These are phyloP conservation scores for Cephus sareptanus DNA, from an alignment of 2,888 invertebrate genomes.

Conservation along the genomic window DNA sequence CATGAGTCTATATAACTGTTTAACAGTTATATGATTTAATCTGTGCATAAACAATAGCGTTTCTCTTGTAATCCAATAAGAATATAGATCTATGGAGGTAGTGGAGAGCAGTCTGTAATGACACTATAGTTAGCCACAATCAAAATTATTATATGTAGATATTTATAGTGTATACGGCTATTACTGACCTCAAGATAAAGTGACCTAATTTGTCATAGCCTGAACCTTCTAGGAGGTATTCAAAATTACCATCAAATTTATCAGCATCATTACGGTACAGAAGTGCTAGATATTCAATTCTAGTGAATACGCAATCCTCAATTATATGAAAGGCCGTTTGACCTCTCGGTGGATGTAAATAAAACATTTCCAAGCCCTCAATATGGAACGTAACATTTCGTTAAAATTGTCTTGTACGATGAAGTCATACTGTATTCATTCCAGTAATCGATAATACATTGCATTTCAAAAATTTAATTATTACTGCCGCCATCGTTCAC, in stretches of 20 bases:
- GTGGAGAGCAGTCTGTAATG: constrained; percentile 52
- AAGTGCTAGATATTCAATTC: constrained; percentile 68
- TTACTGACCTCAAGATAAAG: constrained; percentile 68
- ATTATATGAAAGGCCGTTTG: constrained; percentile 68
- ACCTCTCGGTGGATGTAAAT: constrained; percentile 71
- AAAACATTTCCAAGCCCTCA: constrained; percentile 66
- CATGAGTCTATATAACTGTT: constrained; percentile 53
- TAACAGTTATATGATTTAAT: constrained; percentile 42
- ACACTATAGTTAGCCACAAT: constrained; percentile 10
- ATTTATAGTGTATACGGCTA: not conserved
- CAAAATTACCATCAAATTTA: constrained; percentile 65
- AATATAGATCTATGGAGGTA: constrained; percentile 46
- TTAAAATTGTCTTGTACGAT: not conserved
- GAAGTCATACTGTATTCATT: not conserved
- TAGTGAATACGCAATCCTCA: constrained; percentile 68
- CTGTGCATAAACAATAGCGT: constrained; percentile 49
- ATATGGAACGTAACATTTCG: not conserved
- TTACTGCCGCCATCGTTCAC: not conserved
- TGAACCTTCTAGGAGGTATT: constrained; percentile 72
- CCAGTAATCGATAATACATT: not conserved
- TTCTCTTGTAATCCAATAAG: constrained; percentile 53
- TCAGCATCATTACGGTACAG: constrained; percentile 55
- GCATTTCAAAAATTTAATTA: not conserved
- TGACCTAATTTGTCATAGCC: constrained; percentile 72
- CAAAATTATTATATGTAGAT: constrained; percentile 7